Conservation (phyloP, 2,113 vertebrate genomes). For the Pseudorectes ferrugineus region DNA sequence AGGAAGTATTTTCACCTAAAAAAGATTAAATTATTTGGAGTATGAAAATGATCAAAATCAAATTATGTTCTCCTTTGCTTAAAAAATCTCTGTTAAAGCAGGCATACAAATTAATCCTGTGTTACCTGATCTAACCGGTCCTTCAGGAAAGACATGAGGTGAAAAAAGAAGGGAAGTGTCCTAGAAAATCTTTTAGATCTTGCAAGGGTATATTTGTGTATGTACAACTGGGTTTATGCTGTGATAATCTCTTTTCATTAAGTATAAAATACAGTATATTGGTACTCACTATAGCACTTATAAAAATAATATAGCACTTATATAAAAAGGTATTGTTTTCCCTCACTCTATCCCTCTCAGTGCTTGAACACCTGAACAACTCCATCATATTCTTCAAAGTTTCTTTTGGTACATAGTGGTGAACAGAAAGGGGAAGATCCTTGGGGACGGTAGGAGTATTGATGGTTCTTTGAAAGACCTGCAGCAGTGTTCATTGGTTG, state of each 20-base stretch:
- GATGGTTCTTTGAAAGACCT: neutral
- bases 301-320: neutral
- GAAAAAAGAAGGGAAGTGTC: neutral
- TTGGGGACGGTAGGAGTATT: neutral
- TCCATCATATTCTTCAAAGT: neutral
- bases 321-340: neutral
- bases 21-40: neutral
- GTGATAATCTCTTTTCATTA: neutral
- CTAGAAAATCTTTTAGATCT: neutral
- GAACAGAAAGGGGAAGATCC: neutral
- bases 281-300: neutral
- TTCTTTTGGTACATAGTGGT: neutral
- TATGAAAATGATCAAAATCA: neutral
- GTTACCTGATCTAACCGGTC: neutral
- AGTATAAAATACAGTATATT: neutral
- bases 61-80: neutral
- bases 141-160: neutral
- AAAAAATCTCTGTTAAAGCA: neutral
- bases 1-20: neutral
- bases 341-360: neutral
- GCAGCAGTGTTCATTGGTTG: neutral
- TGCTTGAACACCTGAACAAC: neutral
- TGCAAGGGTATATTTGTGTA: neutral
- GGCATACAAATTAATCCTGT: rapidly evolving
- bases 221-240: rapidly evolving